Percentiles rank a stretch among this genome's conserved stretches.
Evolutionary conservation across 2,888 invertebrate genomes (phyloP).

Genomic region (Ptychoptera albimana): DNA sequence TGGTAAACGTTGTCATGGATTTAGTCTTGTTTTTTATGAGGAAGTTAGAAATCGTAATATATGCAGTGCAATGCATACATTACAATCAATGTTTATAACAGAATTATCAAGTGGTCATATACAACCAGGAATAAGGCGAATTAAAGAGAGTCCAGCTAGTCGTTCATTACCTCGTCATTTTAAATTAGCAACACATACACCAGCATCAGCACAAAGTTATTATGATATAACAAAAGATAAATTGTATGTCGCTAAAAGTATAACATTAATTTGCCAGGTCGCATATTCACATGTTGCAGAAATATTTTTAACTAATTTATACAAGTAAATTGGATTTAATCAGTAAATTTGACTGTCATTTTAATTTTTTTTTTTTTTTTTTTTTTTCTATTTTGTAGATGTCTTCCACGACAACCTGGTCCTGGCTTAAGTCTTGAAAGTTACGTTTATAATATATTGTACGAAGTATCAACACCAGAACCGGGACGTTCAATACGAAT

Average conservation of each 20-base stretch:
- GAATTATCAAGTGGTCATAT: constrained; percentile 72
- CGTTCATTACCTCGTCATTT: constrained; percentile 80
- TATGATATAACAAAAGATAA: constrained; percentile 90
- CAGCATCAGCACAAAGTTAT: constrained; percentile 64
- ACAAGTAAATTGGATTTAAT: constrained; percentile 43
- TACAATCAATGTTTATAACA: constrained; percentile 84
- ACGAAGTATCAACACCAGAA: constrained; percentile 82
- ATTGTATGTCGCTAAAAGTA: constrained; percentile 88
- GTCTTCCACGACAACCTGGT: constrained; percentile 61
- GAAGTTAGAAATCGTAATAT: constrained; percentile 86
- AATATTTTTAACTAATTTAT: constrained; percentile 73
- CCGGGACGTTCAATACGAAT: constrained; percentile 75
- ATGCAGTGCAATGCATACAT: constrained; percentile 88
- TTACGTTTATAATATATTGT: constrained; percentile 87
- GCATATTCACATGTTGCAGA: constrained; percentile 80
- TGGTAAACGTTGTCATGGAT: constrained; percentile 87
- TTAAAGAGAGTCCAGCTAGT: constrained; percentile 53
- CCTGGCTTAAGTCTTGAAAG: constrained; percentile 75
- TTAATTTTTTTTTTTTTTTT: constrained; percentile 2
- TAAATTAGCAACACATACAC: constrained; percentile 61
- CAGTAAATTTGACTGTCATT: too few relatives aligned
- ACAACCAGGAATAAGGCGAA: constrained; percentile 43
- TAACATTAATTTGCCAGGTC: constrained; percentile 80
- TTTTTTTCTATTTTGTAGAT: constrained; percentile 34
- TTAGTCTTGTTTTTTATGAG: constrained; percentile 90